Evolutionary conservation across 2,888 invertebrate species (phyloP).

Genomic region (Ichneumoninae sp.): DNA sequence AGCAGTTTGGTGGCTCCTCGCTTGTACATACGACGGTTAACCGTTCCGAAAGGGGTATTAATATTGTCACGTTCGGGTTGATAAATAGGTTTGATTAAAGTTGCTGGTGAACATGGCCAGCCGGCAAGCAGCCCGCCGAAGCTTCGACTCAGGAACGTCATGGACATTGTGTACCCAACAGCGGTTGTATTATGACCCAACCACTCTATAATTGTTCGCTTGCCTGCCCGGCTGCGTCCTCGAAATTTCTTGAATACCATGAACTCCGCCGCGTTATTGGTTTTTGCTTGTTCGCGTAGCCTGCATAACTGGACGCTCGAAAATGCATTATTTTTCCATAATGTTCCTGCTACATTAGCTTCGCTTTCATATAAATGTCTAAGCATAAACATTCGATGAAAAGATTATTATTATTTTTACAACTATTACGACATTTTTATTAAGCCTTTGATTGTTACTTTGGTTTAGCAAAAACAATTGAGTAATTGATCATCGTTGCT

Average conservation of each 20-base stretch:
- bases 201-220: conserved; percentile 16
- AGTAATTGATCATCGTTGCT: no score
- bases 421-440: neutral
- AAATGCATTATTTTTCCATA: neutral
- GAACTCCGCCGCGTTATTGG: conserved; percentile 51
- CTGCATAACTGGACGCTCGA: conserved; percentile 4
- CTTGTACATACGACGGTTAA: conserved; percentile 22
- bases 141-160: conserved; percentile 61
- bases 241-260: conserved; percentile 54
- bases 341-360: neutral
- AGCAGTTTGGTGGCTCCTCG: conserved; percentile 18
- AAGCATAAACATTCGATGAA: neutral
- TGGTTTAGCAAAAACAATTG: no score
- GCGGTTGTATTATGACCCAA: conserved; percentile 39
- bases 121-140: conserved; percentile 2
- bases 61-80: conserved; percentile 73
- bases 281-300: conserved; percentile 41
- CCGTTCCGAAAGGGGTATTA: conserved; percentile 68
- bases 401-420: neutral
- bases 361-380: neutral
- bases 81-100: conserved; percentile 76
- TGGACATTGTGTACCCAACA: conserved; percentile 70
- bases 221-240: conserved; percentile 30
- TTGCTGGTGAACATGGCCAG: conserved; percentile 51
- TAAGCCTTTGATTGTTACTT: neutral